Evolutionary conservation across 2,888 invertebrate genomes (phyloP).

Genomic region (Noctua fimbriata): DNA sequence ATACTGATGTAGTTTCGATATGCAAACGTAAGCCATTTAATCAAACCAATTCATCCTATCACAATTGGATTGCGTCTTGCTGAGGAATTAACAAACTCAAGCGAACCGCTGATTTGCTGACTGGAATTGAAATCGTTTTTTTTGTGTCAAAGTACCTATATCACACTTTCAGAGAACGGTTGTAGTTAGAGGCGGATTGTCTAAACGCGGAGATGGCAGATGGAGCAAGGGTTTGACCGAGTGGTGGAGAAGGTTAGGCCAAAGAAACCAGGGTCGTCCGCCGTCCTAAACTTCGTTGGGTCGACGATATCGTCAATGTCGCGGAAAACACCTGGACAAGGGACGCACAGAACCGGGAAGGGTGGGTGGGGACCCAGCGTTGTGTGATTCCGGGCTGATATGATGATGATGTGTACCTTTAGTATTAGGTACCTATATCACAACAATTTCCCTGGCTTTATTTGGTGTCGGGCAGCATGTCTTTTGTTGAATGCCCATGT

Average conservation of each 20-base stretch:
- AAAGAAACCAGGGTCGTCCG: too few relatives aligned
- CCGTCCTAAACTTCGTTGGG: too few relatives aligned
- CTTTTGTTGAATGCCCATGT: too few relatives aligned
- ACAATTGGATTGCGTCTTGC: constrained; percentile 24
- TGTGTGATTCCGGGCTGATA: too few relatives aligned
- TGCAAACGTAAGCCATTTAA: constrained; percentile 22
- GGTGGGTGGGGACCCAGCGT: too few relatives aligned
- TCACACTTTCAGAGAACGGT: background rate
- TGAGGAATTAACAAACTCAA: background rate
- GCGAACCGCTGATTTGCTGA: background rate
- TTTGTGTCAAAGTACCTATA: background rate
- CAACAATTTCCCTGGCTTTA: background rate
- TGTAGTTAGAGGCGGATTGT: background rate
- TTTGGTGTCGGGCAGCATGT: background rate
- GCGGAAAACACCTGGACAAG: too few relatives aligned
- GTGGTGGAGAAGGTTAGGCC: too few relatives aligned
- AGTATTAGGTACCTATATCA: background rate
- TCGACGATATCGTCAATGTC: too few relatives aligned
- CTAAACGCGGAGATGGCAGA: background rate
- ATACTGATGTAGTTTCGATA: background rate
- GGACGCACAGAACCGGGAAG: too few relatives aligned
- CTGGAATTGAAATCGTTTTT: too few relatives aligned
- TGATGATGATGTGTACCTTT: too few relatives aligned
- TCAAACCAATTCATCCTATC: constrained; percentile 13
- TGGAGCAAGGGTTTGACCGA: too few relatives aligned